These are phyloP conservation scores for Montipora efflorescens DNA, from an alignment of 64 coral and sea anemone species.

Conservation along the genomic window DNA sequence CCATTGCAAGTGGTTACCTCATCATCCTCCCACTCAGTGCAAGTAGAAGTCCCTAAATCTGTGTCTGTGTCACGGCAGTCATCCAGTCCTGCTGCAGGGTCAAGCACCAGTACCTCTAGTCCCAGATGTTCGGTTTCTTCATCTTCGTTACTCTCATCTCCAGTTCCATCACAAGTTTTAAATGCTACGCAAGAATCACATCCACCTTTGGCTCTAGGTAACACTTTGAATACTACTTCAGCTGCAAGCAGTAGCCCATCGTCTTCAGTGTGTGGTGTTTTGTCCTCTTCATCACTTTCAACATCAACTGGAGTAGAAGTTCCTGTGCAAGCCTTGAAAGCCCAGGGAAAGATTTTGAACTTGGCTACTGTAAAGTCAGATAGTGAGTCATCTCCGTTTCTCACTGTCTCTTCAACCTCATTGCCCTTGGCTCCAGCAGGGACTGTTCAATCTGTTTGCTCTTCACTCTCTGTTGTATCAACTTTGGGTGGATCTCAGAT, in stretches of 20 bases:
- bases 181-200: neutral
- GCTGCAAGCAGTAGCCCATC: neutral
- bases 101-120: neutral
- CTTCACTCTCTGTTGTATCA: neutral
- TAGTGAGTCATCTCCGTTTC: neutral
- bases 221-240: constrained; percentile 3
- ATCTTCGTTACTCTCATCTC: neutral
- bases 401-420: neutral
- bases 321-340: constrained; percentile 6
- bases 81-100: neutral
- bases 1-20: neutral
- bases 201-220: neutral
- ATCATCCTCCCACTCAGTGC: neutral
- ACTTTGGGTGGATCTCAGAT: neutral
- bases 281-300: neutral
- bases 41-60: neutral
- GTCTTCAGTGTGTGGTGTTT: neutral
- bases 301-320: neutral
- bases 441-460: neutral
- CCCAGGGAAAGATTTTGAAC: neutral
- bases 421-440: neutral
- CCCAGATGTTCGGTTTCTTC: neutral
- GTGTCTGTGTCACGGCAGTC: neutral
- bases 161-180: neutral
- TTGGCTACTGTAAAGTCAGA: neutral